Evolutionary conservation across 1,140 invertebrate genomes (phyloP), one percentile per base, ranked within the genome.

Genomic region (Condylostylus longicornis): DNA sequence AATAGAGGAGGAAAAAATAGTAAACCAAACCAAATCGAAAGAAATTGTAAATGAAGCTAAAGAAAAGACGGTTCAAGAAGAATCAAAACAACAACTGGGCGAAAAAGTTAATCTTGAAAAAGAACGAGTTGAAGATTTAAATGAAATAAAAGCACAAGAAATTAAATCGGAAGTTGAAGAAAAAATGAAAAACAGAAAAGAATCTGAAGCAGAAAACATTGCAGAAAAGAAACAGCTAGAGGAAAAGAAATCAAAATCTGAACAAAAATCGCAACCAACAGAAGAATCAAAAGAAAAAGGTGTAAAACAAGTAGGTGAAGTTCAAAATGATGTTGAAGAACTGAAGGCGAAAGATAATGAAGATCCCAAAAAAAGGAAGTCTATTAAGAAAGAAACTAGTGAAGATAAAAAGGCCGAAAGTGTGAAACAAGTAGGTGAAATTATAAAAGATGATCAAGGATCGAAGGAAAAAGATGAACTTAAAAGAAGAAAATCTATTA

Each of bases 231-330:
- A 40, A 28, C 29, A 40, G 27, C 30, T 45, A 38, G 40, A 47
- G 37, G 29, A 42, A 35, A 30, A 41, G 35, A 31, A 34, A 44
- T 35, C 40, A 51, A 28, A 42, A 32, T 35, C 47, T 35, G 33
- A 27, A 35, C 32, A 28, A 35, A 38, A 31, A 20, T 50, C 37
- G 25, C 14, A 18, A 34, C 34, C 10, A 25, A 41, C n/a, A 22
- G 29, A 45, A 40, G 42, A 46, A 28, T 33, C 38, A 17, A 32
- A 46, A 36, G 28, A 46, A 31, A 33, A 37, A 22, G 23, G 42
- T 28, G 35, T 35, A 39, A 3, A 22, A 21, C 23, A 23, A 8
- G 28, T 14, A 5, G 22, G 14, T 25, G 14, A 15, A 27, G 17
- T 13, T 13, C 7, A 14, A 10, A 10, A 34, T 13, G 31, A 17